Conservation (phyloP, 2,113 vertebrate genomes). For the Notechis scutatus region DNA sequence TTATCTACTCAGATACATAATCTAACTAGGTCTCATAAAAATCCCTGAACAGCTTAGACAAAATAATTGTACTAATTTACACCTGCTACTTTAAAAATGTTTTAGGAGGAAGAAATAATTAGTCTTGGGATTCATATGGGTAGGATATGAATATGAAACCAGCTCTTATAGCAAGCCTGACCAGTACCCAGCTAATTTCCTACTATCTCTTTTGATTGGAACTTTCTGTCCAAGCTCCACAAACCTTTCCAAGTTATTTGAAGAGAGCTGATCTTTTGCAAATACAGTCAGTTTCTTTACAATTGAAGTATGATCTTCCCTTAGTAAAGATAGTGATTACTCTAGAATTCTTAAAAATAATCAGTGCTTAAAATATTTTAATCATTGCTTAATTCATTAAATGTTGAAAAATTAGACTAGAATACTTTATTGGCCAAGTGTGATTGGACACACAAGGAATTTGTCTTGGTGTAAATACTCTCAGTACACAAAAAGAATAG, state of each 20-base stretch:
- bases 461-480: too few relatives aligned
- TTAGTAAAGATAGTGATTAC: background rate
- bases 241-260: background rate
- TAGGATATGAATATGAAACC: background rate
- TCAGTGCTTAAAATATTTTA: background rate
- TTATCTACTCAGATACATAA: background rate
- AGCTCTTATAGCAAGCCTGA: background rate
- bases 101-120: background rate
- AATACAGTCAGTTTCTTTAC: background rate
- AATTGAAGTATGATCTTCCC: background rate
- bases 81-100: background rate
- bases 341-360: background rate
- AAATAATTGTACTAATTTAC: background rate
- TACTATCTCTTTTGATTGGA: background rate
- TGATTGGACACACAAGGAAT: too few relatives aligned
- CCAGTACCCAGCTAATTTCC: background rate
- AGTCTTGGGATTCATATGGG: background rate
- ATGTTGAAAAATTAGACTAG: background rate
- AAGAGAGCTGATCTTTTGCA: background rate
- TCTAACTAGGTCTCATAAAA: background rate
- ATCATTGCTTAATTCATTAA: background rate
- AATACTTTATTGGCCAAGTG: too few relatives aligned
- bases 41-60: background rate
- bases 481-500: too few relatives aligned
- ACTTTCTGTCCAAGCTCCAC: background rate